phyloP scores from a whole-genome alignment of 2,113 vertebrate species.

The Tringa solitaria region DNA sequence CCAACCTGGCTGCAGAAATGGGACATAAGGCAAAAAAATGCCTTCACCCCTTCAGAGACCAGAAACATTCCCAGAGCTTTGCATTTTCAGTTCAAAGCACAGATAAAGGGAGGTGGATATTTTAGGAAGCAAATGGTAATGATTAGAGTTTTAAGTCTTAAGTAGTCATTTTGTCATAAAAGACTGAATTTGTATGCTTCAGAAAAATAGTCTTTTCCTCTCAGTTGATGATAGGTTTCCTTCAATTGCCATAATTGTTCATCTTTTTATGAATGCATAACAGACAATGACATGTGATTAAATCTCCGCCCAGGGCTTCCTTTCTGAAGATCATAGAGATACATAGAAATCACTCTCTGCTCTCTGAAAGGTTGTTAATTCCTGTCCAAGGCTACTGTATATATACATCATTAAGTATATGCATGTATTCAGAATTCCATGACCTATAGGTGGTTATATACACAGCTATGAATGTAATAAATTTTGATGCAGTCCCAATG shows the following conservation, averaged over 20 bases:
- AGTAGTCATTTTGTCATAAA: slow-evolving; percentile 73
- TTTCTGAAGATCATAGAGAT: slow-evolving; percentile 33
- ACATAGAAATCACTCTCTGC: neutral
- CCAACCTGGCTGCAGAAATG: neutral
- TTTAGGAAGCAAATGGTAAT: slow-evolving; percentile 74
- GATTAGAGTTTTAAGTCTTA: slow-evolving; percentile 68
- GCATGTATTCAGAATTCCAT: neutral
- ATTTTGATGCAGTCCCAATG: neutral
- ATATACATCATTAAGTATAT: neutral
- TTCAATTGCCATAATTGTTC: slow-evolving; percentile 65
- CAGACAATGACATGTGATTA: slow-evolving; percentile 60
- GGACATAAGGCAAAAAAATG: neutral
- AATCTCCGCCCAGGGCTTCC: slow-evolving; percentile 47
- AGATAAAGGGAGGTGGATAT: slow-evolving; percentile 59
- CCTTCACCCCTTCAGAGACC: neutral
- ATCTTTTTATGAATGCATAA: slow-evolving; percentile 52
- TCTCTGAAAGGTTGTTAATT: neutral
- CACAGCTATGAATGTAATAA: neutral
- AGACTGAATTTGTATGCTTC: slow-evolving; percentile 51
- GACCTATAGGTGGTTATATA: neutral
- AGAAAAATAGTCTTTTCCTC: slow-evolving; percentile 72
- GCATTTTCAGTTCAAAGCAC: slow-evolving; percentile 54
- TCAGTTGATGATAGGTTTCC: slow-evolving; percentile 68
- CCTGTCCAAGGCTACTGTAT: neutral
- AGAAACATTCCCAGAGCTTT: neutral